Evolutionary conservation across 2,888 invertebrate genomes (phyloP).

Genomic region (Agonopterix subpropinquella): DNA sequence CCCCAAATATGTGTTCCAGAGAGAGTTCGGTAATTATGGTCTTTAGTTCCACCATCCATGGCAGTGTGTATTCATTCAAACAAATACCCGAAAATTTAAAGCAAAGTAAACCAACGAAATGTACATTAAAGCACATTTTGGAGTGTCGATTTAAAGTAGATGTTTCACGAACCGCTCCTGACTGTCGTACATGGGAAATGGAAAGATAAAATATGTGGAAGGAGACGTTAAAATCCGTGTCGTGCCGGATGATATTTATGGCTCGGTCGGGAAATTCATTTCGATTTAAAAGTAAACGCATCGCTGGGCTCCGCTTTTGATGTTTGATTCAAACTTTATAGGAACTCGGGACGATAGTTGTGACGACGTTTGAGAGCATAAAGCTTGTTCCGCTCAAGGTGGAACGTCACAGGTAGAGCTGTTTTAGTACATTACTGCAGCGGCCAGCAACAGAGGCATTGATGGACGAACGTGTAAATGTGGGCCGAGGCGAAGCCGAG

Average conservation of each 20-base stretch:
- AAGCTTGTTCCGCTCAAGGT: too few relatives aligned
- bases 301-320: constrained; percentile 1
- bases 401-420: too few relatives aligned
- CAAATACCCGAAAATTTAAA: not conserved
- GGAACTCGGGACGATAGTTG: not conserved
- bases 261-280: constrained; percentile 1
- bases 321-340: not conserved
- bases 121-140: constrained; percentile 2
- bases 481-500: too few relatives aligned
- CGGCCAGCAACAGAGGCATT: too few relatives aligned
- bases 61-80: not conserved
- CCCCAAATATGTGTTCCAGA: too few relatives aligned
- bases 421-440: too few relatives aligned
- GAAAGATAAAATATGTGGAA: constrained; percentile 12
- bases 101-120: not conserved
- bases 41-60: too few relatives aligned
- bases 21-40: too few relatives aligned
- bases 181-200: constrained; percentile 7
- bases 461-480: too few relatives aligned
- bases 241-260: constrained; percentile 5
- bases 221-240: constrained; percentile 3
- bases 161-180: constrained; percentile 3
- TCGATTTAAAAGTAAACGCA: constrained; percentile 1
- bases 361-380: not conserved
- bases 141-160: not conserved